Evolutionary conservation across 2,797 vertebrate genomes (phyloP), one percentile per base, ranked within the genome.

Genomic region (Delichon dasypus): DNA sequence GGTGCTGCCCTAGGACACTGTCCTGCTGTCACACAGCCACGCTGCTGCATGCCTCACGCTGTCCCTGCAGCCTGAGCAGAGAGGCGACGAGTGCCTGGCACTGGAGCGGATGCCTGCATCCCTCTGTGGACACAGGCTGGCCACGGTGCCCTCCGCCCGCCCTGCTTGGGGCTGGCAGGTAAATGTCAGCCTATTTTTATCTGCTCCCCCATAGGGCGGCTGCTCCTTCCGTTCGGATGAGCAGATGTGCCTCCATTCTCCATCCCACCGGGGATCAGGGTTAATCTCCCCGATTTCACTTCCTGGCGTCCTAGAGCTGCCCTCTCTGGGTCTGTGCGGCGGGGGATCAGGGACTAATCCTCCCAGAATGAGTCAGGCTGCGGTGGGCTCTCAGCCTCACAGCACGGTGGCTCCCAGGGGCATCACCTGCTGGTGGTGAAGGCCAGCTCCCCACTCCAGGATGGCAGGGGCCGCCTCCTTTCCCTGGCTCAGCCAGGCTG

Each of bases 211-310:
- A 10, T 0, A 3, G 58, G 48, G 68, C 1, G 0, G 82, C 70
- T 88, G 68, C 91, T 97, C 55, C 68, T 96, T 95, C 74, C 78
- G 29, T 89, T 94, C 1, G 1, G 89, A 84, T 83, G 75, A 95
- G 74, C 85, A 93, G 90, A 79, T 91, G 72, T 89, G 58, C 85
- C 85, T 97, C 92, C 62, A 54, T 95, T 97, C 94, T 91, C 82
- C 42, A 50, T 84, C 85, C 90, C 3, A 14, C 85, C 67, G 85
- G 72, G 89, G 60, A 82, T 45, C 58, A 68, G 57, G 23, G 30
- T 96, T 97, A 96, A 95, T 96, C 87, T 96, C 68, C 64, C 95
- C 87, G 83, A 95, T 96, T 96, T 94, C 95, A 93, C 85, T 94
- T 93, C 83, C 72, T 50, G 1, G 20, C 32, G 73, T 95, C 55